These are phyloP conservation scores for Cyanocitta stelleri DNA, from an alignment of 2,113 vertebrate species.

Conservation along the genomic window DNA sequence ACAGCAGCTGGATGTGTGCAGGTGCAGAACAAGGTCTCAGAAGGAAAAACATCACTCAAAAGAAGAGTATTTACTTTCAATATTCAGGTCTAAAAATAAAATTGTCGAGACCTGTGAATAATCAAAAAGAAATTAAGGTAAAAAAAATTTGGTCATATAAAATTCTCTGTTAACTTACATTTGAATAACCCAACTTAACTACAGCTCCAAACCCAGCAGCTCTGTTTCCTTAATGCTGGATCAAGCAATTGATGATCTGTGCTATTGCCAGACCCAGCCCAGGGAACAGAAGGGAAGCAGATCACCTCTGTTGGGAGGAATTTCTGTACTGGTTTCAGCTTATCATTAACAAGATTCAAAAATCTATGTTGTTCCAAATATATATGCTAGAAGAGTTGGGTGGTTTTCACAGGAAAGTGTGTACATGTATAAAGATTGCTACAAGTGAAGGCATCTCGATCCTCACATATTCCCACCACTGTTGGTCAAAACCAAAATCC, in stretches of 20 bases:
- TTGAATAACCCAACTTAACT: not conserved
- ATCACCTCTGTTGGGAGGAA: not conserved
- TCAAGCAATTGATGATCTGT: not conserved
- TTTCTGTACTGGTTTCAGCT: not conserved
- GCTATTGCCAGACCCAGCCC: not conserved
- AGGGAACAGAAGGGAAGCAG: not conserved
- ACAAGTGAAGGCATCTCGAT: not conserved
- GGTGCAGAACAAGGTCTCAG: not conserved
- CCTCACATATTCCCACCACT: not conserved
- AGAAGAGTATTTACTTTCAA: not conserved
- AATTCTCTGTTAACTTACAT: not conserved
- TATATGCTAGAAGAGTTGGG: accelerated
- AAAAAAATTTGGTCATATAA: not conserved
- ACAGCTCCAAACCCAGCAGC: not conserved
- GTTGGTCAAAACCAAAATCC: not conserved
- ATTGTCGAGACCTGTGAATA: not conserved
- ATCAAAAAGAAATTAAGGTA: not conserved
- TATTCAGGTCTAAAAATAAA: not conserved
- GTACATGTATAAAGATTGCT: not conserved
- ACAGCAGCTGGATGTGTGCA: not conserved
- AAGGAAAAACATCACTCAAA: not conserved
- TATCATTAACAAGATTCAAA: not conserved
- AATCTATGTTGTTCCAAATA: not conserved
- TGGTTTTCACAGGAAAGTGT: not conserved
- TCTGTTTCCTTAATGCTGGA: not conserved